Evolutionary conservation across 2,113 vertebrate species (phyloP).

Genomic region (Siniperca chuatsi): DNA sequence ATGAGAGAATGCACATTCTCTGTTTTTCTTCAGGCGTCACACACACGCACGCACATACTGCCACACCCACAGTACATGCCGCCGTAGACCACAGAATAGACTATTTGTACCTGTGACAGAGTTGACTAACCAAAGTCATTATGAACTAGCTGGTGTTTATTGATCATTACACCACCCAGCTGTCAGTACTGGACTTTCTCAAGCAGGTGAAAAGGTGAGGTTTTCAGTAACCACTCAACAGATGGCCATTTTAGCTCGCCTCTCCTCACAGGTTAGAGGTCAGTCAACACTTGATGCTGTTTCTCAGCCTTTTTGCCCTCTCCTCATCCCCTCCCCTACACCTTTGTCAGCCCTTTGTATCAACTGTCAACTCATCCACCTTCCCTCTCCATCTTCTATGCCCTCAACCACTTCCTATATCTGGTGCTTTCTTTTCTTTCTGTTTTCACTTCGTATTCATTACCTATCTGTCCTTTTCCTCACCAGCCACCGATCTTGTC

Average conservation of each 20-base stretch:
- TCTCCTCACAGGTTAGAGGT: conserved; percentile 50
- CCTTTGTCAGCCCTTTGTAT: conserved; percentile 38
- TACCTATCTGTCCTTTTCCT: background rate
- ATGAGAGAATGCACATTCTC: background rate
- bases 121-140: background rate
- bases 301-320: conserved; percentile 28
- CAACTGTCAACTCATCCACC: conserved; percentile 29
- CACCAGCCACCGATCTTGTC: background rate
- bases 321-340: background rate
- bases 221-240: conserved; percentile 42
- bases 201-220: conserved; percentile 21
- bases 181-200: conserved; percentile 22
- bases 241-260: conserved; percentile 42
- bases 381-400: background rate
- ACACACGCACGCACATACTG: too few species aligned
- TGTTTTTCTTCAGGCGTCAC: background rate
- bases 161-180: conserved; percentile 9
- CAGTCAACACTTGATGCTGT: conserved; percentile 35
- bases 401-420: background rate
- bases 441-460: background rate
- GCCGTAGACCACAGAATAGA: background rate
- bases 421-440: background rate
- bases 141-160: conserved; percentile 3
- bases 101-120: conserved; percentile 7
- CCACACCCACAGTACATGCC: background rate